Percentiles rank a stretch among this genome's conserved stretches.
phyloP scores from a whole-genome alignment of 2,888 invertebrate genomes.

The Cylindroiulus punctatus region DNA sequence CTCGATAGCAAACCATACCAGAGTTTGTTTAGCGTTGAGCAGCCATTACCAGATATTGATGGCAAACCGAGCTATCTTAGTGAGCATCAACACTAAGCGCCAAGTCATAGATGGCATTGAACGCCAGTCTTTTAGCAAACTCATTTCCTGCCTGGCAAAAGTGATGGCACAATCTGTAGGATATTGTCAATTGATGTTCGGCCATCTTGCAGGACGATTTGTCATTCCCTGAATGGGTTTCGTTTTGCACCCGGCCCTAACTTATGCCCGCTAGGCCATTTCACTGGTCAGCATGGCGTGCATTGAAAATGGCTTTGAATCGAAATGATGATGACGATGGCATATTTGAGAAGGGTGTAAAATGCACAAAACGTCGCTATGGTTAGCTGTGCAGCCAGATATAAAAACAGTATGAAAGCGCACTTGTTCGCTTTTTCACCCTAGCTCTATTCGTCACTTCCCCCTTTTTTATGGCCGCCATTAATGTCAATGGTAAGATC shows the following conservation, averaged over 20 bases:
- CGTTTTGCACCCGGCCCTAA: background rate
- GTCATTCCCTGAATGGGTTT: background rate
- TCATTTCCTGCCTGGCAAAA: background rate
- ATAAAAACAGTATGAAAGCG: conserved; percentile 26
- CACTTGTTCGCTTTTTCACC: background rate
- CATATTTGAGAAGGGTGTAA: background rate
- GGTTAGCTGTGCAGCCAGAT: background rate
- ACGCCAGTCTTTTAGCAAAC: background rate
- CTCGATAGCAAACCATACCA: too few relatives aligned
- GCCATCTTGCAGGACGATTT: background rate
- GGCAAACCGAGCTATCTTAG: background rate
- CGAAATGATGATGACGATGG: conserved; percentile 20
- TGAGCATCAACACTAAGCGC: background rate
- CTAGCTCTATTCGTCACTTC: background rate
- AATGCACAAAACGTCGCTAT: background rate
- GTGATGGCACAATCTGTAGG: background rate
- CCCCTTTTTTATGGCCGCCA: background rate
- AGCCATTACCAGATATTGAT: too few relatives aligned
- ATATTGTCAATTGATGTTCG: conserved; percentile 1
- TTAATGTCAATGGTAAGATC: conserved; percentile 33
- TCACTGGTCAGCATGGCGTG: background rate
- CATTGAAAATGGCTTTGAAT: conserved; percentile 29
- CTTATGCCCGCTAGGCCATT: background rate
- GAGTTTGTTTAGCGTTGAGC: too few relatives aligned
- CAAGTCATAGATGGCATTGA: background rate